These are phyloP conservation scores for Rhinogobius similis DNA, from an alignment of 2,113 vertebrate species.

Conservation along the genomic window DNA sequence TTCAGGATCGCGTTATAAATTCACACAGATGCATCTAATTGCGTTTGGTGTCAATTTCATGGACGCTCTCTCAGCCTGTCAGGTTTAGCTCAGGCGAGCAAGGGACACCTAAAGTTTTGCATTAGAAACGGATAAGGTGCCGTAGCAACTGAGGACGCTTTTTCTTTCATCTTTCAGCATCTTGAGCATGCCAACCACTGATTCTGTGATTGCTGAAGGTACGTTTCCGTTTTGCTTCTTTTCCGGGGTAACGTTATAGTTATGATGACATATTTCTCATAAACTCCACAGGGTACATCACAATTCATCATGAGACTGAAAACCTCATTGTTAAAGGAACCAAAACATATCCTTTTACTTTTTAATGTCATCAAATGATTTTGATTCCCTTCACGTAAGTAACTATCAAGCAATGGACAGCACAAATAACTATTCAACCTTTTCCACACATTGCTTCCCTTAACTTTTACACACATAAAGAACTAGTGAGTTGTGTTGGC, in stretches of 20 bases:
- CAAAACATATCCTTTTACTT: slow-evolving; percentile 96
- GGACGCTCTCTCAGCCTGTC: slow-evolving; percentile 22
- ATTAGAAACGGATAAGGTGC: slow-evolving; percentile 59
- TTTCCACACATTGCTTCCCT: slow-evolving; percentile 61
- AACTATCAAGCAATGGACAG: not conserved
- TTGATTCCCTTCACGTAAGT: not conserved
- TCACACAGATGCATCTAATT: not conserved
- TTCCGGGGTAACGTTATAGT: not conserved
- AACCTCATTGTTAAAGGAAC: slow-evolving; percentile 90
- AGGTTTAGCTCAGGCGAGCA: slow-evolving; percentile 11
- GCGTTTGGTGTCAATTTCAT: slow-evolving; percentile 13
- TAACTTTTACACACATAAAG: slow-evolving; percentile 86
- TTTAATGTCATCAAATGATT: not conserved
- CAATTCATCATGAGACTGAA: slow-evolving; percentile 87
- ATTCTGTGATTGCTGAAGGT: not conserved
- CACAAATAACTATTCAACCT: not conserved
- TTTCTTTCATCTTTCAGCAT: slow-evolving; percentile 12
- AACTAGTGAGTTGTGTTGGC: slow-evolving; percentile 92
- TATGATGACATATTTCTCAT: slow-evolving; percentile 14
- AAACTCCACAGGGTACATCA: slow-evolving; percentile 25
- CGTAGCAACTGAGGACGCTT: slow-evolving; percentile 71
- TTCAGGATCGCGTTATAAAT: not conserved
- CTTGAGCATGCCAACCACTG: slow-evolving; percentile 6
- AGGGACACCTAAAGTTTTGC: slow-evolving; percentile 28
- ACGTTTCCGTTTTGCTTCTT: not conserved